Conservation (phyloP, 2,113 vertebrate species). For the Irena cyanogastra region DNA sequence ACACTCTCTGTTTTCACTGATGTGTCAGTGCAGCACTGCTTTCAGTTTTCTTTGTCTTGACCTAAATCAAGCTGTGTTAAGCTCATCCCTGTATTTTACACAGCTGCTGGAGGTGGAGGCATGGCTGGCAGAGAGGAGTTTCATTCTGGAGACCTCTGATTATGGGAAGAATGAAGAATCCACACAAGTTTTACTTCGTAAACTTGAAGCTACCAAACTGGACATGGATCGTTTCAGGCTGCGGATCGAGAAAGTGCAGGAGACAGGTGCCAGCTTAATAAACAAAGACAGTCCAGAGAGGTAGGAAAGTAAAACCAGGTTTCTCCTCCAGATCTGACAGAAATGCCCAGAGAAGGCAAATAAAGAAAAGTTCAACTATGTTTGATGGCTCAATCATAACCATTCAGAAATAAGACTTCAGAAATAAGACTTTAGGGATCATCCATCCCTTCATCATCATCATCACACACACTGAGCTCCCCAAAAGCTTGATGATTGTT, state of each 20-base stretch:
- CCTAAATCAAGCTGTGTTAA: neutral
- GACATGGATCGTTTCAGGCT: slow-evolving; percentile 77
- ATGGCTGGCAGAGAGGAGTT: slow-evolving; percentile 78
- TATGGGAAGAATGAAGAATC: slow-evolving; percentile 80
- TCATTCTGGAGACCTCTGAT: slow-evolving; percentile 72
- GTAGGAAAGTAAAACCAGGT: slow-evolving; percentile 33
- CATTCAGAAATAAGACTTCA: too few relatives aligned
- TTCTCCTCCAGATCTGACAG: neutral
- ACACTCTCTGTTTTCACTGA: neutral
- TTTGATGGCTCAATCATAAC: neutral
- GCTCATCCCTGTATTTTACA: neutral
- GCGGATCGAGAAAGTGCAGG: slow-evolving; percentile 68
- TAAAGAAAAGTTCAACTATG: neutral
- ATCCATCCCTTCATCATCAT: neutral
- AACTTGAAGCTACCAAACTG: slow-evolving; percentile 77
- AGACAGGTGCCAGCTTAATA: slow-evolving; percentile 71
- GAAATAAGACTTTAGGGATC: neutral
- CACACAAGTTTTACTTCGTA: slow-evolving; percentile 74
- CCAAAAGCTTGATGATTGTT: neutral
- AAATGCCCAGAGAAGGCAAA: neutral
- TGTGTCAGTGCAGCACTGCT: neutral
- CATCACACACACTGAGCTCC: neutral
- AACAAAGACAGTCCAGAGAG: slow-evolving; percentile 75
- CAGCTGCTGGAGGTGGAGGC: slow-evolving; percentile 83
- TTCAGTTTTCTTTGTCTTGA: neutral